Evolutionary conservation across 2,888 invertebrate genomes (phyloP), one percentile per base, ranked within the genome.

Genomic region (Digitonthophagus gazella): DNA sequence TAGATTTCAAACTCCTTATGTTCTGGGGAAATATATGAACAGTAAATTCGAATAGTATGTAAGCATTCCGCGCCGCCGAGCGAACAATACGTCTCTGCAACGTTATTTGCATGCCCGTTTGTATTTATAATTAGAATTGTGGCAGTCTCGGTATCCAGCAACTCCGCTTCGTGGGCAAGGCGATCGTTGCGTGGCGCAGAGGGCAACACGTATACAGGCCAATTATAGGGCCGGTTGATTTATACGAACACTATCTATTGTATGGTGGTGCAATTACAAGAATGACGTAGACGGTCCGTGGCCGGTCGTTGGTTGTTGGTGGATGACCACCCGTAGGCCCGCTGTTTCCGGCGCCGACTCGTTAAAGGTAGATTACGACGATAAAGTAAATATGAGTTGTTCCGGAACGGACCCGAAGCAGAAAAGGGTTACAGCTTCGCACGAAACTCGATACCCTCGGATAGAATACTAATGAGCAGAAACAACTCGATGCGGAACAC

Each of bases 221-320:
- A 65, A 58, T 68, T 65, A 65, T 65, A 19, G 61, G 61, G 61
- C 61, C 58, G 72, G 73, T 75, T 77, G 75, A 76, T 77, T 76
- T 76, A 77, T 76, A 73, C 73, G 73, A 71, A 73, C 72, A 65
- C 72, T 69, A 74, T 74, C 74, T 71, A 76, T 76, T 76, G 73
- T 76, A 71, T 71, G 65, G 71, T 77, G 68, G 73, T 72, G 75
- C 76, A 76, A 76, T 76, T 76, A 75, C 75, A 75, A 73, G 76
- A 75, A 76, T 76, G 76, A 76, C 76, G 74, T 75, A 74, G 75
- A 75, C 28, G 28, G 28, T 44, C 28, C 6, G 28, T 5, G 73
- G 72, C 74, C 72, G 72, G 68, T 70, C 69, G 73, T 67, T 73
- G 72, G 74, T 69, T 66, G 19, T 11, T 18, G 14, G 61, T 3